Base-by-base conservation (phyloP, 2,113 vertebrate genomes). In the Sinocyclocheilus maitianheensis region DNA sequence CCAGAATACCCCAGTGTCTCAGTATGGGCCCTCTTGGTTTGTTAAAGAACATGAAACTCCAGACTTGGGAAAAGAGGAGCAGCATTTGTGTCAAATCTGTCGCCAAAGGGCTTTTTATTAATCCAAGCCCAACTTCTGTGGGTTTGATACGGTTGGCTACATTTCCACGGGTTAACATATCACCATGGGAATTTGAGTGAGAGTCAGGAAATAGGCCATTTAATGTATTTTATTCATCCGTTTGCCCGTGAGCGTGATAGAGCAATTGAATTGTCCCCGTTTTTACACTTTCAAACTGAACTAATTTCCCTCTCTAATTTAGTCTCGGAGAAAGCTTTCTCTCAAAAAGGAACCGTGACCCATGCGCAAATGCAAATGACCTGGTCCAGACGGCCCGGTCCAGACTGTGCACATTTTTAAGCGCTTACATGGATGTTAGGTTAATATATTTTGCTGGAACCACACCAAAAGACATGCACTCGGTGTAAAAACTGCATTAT, bases 401-500 rank as follows among this genome's bases (percentile, higher is more conserved):
- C 93, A 94, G 92, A 91, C 96, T 94, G 95, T 94, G 94, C 93
- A 90, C 93, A 93, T 90, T 94, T 93, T 92, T 93, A 92, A 87
- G 86, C 88, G 89, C 94, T 94, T 93, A 89, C 91, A 93, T 94
- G 92, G 92, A 93, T 91, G 90, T 82, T 78, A 88, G 85, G 92
- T 95, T 93, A 53, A 76, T 53, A 24, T 30, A 51, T 72, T 85
- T 63, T 12, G 85, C 26, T 91, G 77, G 92, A 92, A 94, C 94
- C 94, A 92, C 91, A 20, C 90, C 92, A 90, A 92, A 86, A 91
- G 91, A 95, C 89, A 80, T 87, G 87, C 88, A 93, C 94, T 95
- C 95, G 95, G 94, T 96, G 95, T 96, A 94, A 94, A 55, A 96
- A 95, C 93, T 95, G 92, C 93, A 93, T 95, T 95, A 95, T 96